Percentiles rank a stretch among this genome's conserved stretches.
Conservation (phyloP, 1,140 invertebrate species). For the Drosophila carrolli region DNA sequence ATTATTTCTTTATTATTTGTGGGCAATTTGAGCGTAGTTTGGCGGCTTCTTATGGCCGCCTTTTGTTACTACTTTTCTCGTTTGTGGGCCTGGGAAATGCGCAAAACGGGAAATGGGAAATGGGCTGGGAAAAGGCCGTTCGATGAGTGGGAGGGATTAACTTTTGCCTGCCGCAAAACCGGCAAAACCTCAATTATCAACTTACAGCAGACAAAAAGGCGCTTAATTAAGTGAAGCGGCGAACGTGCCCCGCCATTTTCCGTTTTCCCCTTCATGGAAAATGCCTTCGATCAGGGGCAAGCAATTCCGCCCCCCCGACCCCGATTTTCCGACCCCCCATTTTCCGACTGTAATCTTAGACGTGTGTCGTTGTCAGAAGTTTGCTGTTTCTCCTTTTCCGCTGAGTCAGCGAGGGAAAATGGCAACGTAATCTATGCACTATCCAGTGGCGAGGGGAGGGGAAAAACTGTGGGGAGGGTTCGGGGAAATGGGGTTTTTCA, state of each 20-base stretch:
- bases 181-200: conserved; percentile 77
- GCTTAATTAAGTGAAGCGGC: conserved; percentile 76
- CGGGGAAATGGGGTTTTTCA: background rate
- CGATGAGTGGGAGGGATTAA: conserved; percentile 57
- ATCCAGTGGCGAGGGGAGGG: background rate
- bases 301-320: background rate
- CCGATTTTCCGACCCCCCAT: background rate
- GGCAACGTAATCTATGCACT: conserved; percentile 33
- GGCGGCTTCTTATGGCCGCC: conserved; percentile 15
- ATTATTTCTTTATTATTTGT: conserved; percentile 26
- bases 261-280: conserved; percentile 16
- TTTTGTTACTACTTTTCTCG: conserved; percentile 52
- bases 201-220: conserved; percentile 75
- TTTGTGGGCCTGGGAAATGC: background rate
- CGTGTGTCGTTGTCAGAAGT: conserved; percentile 35
- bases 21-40: conserved; percentile 9
- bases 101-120: conserved; percentile 1
- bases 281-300: conserved; percentile 40
- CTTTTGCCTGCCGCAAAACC: conserved; percentile 66
- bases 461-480: background rate
- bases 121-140: background rate
- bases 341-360: conserved; percentile 42
- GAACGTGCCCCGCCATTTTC: conserved; percentile 70
- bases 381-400: conserved; percentile 26
- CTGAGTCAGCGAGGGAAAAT: conserved; percentile 39